Base-by-base conservation (phyloP, 2,113 vertebrate species). In the Thalassarche chlororhynchos region DNA sequence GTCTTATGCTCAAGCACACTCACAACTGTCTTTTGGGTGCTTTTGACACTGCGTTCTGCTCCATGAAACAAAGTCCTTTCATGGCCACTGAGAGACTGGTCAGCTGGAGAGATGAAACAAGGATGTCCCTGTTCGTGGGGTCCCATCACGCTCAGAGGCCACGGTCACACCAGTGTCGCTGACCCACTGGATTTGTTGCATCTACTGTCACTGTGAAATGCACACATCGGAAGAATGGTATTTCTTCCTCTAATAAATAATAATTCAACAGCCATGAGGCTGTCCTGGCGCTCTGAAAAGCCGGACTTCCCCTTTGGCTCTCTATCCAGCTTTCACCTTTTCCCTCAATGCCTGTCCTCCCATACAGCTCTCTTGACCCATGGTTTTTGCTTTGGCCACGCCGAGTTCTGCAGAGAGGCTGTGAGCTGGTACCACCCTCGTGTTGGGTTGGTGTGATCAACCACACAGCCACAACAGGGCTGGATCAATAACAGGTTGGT, bases 381-480 rank as follows among this genome's bases (percentile, higher is more conserved):
- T 46, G 14, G 12, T 32, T 44, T 52, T 54, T 46, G 26, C 25
- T 17, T 4, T 44, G 17, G n/a, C 47, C 40, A 15, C 3, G 0
- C 23, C 42, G 18, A 14, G 31, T 23, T 52, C 57, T 64, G 44
- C 38, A 47, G 57, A 52, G 57, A 58, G 21, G 51, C 65, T 47
- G 34, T 6, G 44, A 60, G 44, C 51, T 36, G 29, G 14, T 51
- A 13, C 47, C 42, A 26, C 34, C 36, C 36, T 34, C 7, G 0
- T 8, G 29, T 28, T 72, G 51, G 24, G 7, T 88, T 46, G n/a
- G 8, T 4, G 38, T 12, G 38, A n/a, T 52, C 76, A 82, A 86
- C 46, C 64, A 8, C 1, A 1, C 11, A 52, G 34, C 34, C 28
- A 15, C 29, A n/a, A 24, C 1, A 2, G 29, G 21, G 9, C 6